Evolutionary conservation across 2,113 vertebrate species (phyloP).

Genomic region (Corydoras maculifer): DNA sequence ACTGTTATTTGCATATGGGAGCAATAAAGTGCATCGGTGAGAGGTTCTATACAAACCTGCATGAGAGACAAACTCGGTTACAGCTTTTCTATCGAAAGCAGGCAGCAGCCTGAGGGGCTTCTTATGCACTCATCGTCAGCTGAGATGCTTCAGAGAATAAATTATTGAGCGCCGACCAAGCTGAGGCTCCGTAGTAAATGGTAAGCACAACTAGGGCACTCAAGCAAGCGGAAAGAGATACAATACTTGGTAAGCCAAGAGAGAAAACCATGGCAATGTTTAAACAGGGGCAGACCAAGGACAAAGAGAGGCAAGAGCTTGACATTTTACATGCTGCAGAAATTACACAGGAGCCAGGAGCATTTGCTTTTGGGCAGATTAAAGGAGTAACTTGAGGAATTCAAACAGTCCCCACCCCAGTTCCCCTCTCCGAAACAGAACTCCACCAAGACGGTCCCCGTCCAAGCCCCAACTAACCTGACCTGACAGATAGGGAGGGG

Average conservation of each 20-base stretch:
- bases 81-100: conserved; percentile 17
- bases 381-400: conserved; percentile 41
- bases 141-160: conserved; percentile 35
- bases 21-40: conserved; percentile 39
- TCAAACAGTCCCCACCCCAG: conserved; percentile 26
- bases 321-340: conserved; percentile 29
- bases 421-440: conserved; percentile 28
- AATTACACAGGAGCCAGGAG: conserved; percentile 24
- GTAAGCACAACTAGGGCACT: conserved; percentile 22
- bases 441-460: conserved; percentile 37
- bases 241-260: conserved; percentile 20
- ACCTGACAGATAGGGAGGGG: conserved; percentile 58
- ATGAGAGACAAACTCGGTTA: conserved; percentile 17
- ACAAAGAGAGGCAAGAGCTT: conserved; percentile 24
- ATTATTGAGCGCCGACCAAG: conserved; percentile 44
- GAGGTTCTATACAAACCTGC: conserved; percentile 23
- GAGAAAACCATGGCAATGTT: conserved; percentile 24
- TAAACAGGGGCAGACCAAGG: conserved; percentile 27
- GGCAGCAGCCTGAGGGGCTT: conserved; percentile 32
- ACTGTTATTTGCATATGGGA: conserved; percentile 65
- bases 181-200: conserved; percentile 39
- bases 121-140: conserved; percentile 29
- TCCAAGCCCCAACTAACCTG: conserved; percentile 47
- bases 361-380: conserved; percentile 41
- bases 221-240: conserved; percentile 11